phyloP scores from a whole-genome alignment of 2,888 invertebrate species.

The Rhogogaster chlorosoma region DNA sequence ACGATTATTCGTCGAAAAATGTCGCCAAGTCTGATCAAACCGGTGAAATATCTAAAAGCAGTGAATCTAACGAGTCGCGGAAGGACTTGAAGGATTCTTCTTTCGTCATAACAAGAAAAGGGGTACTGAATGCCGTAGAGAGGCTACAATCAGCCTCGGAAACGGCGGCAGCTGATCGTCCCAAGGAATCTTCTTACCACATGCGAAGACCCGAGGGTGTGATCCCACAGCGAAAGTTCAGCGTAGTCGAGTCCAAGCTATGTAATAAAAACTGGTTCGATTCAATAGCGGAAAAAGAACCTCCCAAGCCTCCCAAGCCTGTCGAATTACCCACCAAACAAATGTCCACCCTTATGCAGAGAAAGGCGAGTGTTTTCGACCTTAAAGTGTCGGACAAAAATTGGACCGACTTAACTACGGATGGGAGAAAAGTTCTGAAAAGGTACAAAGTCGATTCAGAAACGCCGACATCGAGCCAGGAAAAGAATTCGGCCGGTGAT shows the following conservation, averaged over 20 bases:
- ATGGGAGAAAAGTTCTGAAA: constrained; percentile 65
- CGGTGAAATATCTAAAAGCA: neutral
- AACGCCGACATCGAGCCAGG: constrained; percentile 32
- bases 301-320: neutral
- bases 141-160: constrained; percentile 54
- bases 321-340: constrained; percentile 7
- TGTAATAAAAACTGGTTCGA: constrained; percentile 45
- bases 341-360: constrained; percentile 39
- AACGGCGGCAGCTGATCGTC: constrained; percentile 45
- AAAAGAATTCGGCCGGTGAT: constrained; percentile 56
- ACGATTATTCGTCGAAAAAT: constrained; percentile 67
- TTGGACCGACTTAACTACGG: constrained; percentile 61
- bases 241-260: constrained; percentile 27
- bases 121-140: constrained; percentile 19
- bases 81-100: constrained; percentile 2
- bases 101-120: constrained; percentile 22
- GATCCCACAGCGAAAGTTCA: constrained; percentile 31
- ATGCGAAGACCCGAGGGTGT: constrained; percentile 38
- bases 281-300: constrained; percentile 17
- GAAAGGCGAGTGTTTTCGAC: constrained; percentile 53
- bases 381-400: constrained; percentile 60
- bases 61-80: neutral
- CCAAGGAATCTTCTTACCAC: constrained; percentile 51
- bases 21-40: constrained; percentile 44
- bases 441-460: constrained; percentile 64